Percentiles rank a stretch among this genome's conserved stretches.
These are phyloP conservation scores for Blastomussa wellsi DNA, from an alignment of 92 coral and sea anemone species.

Conservation along the genomic window DNA sequence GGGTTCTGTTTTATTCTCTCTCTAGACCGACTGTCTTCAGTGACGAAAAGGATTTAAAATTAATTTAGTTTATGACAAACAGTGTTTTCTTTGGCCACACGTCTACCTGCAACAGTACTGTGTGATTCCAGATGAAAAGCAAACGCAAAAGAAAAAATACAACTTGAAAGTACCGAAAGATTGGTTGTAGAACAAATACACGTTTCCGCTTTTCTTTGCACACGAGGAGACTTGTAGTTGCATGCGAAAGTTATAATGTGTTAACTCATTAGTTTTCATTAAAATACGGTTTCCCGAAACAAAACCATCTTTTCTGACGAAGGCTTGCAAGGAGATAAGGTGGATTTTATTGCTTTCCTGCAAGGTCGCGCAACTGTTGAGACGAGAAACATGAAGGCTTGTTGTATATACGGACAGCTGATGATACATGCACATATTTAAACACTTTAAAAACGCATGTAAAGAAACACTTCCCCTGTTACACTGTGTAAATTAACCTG, in stretches of 20 bases:
- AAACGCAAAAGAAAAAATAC: not conserved
- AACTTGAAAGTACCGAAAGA: not conserved
- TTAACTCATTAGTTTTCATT: not conserved
- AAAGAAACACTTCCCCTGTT: no score
- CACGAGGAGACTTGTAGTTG: not conserved
- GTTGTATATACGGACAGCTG: no score
- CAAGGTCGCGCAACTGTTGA: no score
- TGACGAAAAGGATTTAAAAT: not conserved
- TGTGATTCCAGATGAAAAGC: not conserved
- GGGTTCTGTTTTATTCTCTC: not conserved
- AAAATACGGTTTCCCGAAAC: not conserved
- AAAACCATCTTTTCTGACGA: not conserved
- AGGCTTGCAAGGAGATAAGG: no score
- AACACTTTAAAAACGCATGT: no score
- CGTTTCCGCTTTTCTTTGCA: not conserved
- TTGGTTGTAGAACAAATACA: not conserved
- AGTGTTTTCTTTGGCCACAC: constrained; percentile 25
- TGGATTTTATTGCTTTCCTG: no score
- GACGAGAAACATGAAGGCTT: no score
- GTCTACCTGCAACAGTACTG: constrained; percentile 16
- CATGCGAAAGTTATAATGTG: not conserved
- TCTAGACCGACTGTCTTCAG: not conserved
- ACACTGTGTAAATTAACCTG: not conserved
- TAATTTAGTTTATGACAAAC: constrained; percentile 3
- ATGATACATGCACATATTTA: no score